A percentile compares a stretch with the other conserved stretches of the same genome.
Conservation (phyloP, 2,113 vertebrate genomes). For the Lophius piscatorius region DNA sequence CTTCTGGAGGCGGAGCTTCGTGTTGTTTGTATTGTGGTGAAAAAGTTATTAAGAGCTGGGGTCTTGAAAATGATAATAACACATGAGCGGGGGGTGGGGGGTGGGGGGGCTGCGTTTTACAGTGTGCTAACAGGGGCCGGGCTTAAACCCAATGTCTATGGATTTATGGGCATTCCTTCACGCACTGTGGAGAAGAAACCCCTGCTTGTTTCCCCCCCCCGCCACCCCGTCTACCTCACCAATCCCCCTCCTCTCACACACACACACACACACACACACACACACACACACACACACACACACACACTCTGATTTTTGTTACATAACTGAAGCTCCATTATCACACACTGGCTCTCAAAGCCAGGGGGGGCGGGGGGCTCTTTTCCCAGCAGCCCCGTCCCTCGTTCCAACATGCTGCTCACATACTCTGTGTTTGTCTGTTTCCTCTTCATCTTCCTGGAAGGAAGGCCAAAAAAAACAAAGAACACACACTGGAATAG, state of each 20-base stretch:
- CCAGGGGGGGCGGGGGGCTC: constrained; percentile 49
- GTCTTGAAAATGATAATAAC: constrained; percentile 25
- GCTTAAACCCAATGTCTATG: constrained; percentile 34
- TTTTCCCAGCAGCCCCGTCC: constrained; percentile 35
- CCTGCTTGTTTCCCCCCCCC: constrained; percentile 38
- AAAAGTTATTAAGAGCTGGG: not conserved
- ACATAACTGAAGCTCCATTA: constrained; percentile 64
- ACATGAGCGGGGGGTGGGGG: too few species aligned
- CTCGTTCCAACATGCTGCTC: constrained; percentile 15
- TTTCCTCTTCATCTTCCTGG: not conserved
- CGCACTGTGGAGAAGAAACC: constrained; percentile 47
- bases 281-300: constrained; percentile 23
- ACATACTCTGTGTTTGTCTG: constrained; percentile 2
- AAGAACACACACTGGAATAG: not conserved
- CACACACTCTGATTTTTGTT: constrained; percentile 25
- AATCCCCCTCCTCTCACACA: constrained; percentile 5
- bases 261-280: constrained; percentile 4
- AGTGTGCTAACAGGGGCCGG: constrained; percentile 31
- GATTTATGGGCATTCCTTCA: constrained; percentile 69
- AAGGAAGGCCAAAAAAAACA: not conserved
- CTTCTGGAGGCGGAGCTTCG: accelerated
- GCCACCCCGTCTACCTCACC: too few species aligned
- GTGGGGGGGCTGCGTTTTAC: constrained; percentile 31
- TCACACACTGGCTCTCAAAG: constrained; percentile 57
- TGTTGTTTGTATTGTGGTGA: not conserved